Conservation (phyloP, 1,140 invertebrate genomes). For the Caenorhabditis inopinata region DNA sequence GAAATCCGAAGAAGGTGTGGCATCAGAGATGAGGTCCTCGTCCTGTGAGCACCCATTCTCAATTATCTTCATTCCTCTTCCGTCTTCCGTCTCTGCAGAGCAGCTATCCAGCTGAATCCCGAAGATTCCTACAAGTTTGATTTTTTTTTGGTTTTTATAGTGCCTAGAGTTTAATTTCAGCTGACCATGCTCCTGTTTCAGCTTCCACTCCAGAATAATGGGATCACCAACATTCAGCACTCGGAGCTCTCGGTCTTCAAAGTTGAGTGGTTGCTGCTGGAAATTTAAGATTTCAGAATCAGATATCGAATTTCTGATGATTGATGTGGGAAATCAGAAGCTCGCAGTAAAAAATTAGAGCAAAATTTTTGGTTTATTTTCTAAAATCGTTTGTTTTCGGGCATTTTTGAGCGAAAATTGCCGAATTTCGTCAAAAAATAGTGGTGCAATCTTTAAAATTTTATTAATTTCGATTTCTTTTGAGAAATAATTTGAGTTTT, state of each 20-base stretch:
- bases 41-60: conserved; percentile 1
- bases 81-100: neutral
- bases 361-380: no score
- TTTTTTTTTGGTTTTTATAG: no score
- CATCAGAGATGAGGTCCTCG: neutral
- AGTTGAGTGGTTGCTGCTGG: neutral
- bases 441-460: no score
- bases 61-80: conserved; percentile 10
- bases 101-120: neutral
- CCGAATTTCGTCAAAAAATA: no score
- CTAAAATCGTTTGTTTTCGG: no score
- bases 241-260: neutral
- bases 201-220: neutral
- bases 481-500: no score
- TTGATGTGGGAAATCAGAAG: no score
- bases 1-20: neutral
- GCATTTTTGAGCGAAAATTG: no score
- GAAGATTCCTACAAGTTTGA: conserved; percentile 1
- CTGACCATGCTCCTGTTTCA: neutral
- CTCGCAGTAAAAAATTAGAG: no score
- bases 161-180: no score
- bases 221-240: neutral
- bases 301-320: no score
- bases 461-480: no score
- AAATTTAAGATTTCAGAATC: neutral